Evolutionary conservation across 2,113 vertebrate genomes (phyloP), one percentile per base, ranked within the genome.

Genomic region (Perca schrenkii): DNA sequence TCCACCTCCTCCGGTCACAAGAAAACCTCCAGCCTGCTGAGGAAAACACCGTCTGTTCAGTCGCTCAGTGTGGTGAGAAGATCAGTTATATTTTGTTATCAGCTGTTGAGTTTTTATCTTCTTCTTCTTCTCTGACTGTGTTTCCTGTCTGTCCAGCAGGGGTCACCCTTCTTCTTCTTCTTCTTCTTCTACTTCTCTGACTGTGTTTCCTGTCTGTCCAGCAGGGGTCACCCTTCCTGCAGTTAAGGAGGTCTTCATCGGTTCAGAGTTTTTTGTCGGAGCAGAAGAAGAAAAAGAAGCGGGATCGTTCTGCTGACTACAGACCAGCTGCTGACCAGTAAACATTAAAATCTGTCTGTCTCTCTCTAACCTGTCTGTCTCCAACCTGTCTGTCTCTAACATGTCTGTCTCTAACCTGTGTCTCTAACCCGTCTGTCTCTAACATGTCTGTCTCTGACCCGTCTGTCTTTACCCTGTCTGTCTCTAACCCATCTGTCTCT

Each of bases 41-140:
- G 91, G 92, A 97, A 96, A 77, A 92, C 94, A 0, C 96, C 96
- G 0, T 97, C 97, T 0, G 79, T 96, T 67, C 97, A 97, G 75
- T 95, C 94, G 1, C 92, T 97, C 60, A 91, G 12, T 13, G 92
- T 91, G 96, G 98, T 98, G 85, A 95, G 95, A 92, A 19, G 2
- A 58, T 75, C 14, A 25, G 7, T 21, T 40, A 22, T 3, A 6
- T n/a, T 19, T 50, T n/a, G 49, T 31, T 5, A 28, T 19, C 34
- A 6, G 31, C 31, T 31, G 31, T 3, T 31, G 31, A 31, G 31
- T 31, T 31, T 31, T 31, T 28, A 31, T 34, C 4, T 52, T 52
- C 49, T 52, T 50, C 49, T 64, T 7, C 19, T 40, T 28, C 28
- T 28, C 21, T 63, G 21, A 63, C 34, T 16, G 0, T 71, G 11